Percentiles rank a stretch among this genome's conserved stretches.
phyloP scores from a whole-genome alignment of 2,113 vertebrate species.

The Rhabdornis inornatus region DNA sequence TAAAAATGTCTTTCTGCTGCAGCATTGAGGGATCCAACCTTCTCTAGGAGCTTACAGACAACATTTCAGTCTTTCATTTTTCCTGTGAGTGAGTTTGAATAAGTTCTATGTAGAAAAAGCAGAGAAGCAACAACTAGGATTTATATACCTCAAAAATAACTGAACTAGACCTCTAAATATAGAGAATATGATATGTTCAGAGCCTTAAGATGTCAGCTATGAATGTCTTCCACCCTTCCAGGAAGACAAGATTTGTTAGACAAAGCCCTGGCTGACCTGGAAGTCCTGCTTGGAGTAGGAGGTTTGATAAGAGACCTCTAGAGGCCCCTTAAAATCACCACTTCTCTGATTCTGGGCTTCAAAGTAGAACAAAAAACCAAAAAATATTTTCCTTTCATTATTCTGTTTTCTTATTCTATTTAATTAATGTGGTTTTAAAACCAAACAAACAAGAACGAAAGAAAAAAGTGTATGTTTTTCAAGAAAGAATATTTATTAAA shows the following conservation, averaged over 20 bases:
- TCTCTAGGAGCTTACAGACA: neutral
- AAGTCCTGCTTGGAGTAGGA: neutral
- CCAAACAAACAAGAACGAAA: neutral
- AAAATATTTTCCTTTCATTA: neutral
- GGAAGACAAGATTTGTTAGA: neutral
- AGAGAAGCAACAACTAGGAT: neutral
- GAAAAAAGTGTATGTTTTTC: neutral
- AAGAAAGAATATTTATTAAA: neutral
- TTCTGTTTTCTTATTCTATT: neutral
- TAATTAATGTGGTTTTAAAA: neutral
- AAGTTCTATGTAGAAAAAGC: neutral
- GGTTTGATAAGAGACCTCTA: neutral
- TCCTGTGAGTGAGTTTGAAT: neutral
- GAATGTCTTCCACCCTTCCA: neutral
- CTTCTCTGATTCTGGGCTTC: neutral
- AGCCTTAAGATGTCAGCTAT: neutral
- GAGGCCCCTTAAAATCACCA: neutral
- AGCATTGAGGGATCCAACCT: neutral
- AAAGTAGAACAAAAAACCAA: neutral
- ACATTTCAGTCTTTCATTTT: neutral
- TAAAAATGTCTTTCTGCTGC: neutral
- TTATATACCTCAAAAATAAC: neutral
- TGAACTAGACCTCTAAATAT: neutral
- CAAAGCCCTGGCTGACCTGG: neutral
- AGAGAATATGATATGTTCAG: neutral